Percentiles rank a stretch among this genome's conserved stretches.
phyloP scores from a whole-genome alignment of 2,797 vertebrate genomes.

The Crotalus adamanteus region DNA sequence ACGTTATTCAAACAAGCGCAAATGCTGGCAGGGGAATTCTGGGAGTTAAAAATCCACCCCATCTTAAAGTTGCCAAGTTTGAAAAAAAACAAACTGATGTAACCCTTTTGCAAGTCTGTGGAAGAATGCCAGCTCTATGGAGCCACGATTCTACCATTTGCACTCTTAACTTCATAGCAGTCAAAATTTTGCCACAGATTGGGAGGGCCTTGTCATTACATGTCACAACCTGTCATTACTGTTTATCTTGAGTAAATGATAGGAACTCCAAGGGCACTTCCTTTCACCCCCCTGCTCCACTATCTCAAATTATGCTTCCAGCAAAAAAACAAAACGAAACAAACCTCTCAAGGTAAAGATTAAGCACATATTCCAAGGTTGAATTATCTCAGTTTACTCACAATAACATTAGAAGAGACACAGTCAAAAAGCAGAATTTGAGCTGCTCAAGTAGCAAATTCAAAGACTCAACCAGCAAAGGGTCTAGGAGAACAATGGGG shows the following conservation, averaged over 20 bases:
- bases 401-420: neutral
- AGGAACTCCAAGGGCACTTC: neutral
- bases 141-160: conserved; percentile 14
- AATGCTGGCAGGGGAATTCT: neutral
- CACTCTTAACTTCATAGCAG: conserved; percentile 5
- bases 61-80: neutral
- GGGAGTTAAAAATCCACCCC: neutral
- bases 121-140: neutral
- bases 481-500: neutral
- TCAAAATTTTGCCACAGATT: conserved; percentile 33
- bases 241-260: neutral
- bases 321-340: neutral
- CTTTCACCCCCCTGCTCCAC: neutral
- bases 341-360: neutral
- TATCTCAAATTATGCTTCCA: neutral
- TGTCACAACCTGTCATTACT: neutral
- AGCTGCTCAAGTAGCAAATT: neutral
- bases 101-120: neutral
- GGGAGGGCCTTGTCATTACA: conserved; percentile 1
- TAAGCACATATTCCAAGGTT: neutral
- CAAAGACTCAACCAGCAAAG: neutral
- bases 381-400: neutral
- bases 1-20: neutral
- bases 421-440: neutral
- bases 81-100: neutral